Evolutionary conservation across 2,888 invertebrate species (phyloP), one percentile per base, ranked within the genome.

Genomic region (Scaptomyza caliginosa): DNA sequence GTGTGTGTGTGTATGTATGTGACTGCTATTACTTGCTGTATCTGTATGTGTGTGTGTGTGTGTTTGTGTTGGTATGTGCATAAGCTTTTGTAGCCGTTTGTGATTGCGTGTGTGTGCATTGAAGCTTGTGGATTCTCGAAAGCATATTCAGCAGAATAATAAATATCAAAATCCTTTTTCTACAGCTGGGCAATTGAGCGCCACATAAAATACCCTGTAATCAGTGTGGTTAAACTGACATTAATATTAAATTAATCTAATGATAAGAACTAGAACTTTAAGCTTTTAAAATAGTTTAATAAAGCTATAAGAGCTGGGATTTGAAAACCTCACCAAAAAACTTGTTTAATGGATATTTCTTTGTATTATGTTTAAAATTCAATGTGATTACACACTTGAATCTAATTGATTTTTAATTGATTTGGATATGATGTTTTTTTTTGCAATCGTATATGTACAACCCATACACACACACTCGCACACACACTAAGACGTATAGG

Each of bases 81-180:
- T 39, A 30, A 13, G 55, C 23, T 51, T 17, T 30, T 39, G 24
- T 13, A 24, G 11, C 43, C n/a, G 13, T 13, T 40, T 17, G 16
- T 13, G 26, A 13, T 11, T 30, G 48, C 28, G 13, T 11, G 36
- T 45, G 36, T 58, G 43, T 24, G 30, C 54, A 38, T 17, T 43
- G 11, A 1, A 38, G 55, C 55, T 45, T 54, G 59, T 40, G 34
- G 36, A 42, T 51, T 51, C 36, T 42, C 23, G 26, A 48, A 52
- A 67, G 58, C 34, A 26, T 48, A 57, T 48, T 65, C 63, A 62
- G 63, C 63, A 39, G 0, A 48, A 34, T 7, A 30, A 34, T 43
- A 52, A 39, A 17, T 16, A 13, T 16, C 10, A 5, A 19, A 40
- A 24, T 46, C 36, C 21, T 5, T 16, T 16, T 2, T n/a, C 7